These are phyloP conservation scores for Hycleus phaleratus DNA, from an alignment of 1,140 invertebrate species.

Conservation along the genomic window DNA sequence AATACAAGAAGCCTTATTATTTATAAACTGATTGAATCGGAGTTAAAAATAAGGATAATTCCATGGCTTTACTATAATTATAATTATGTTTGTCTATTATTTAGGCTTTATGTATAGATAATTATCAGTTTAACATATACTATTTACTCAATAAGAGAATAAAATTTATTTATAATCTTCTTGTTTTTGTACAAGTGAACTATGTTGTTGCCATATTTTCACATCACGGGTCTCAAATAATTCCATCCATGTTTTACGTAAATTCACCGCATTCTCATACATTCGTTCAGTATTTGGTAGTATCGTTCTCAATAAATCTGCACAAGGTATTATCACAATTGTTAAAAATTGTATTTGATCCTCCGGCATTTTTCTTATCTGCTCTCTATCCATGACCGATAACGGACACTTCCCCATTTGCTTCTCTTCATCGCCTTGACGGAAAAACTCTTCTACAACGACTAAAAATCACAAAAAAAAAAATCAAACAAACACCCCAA, in stretches of 20 bases:
- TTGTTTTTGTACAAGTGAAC: neutral
- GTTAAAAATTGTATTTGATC: slow-evolving; percentile 51
- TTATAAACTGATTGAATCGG: too few species aligned
- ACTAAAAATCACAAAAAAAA: neutral
- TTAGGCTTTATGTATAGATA: slow-evolving; percentile 24
- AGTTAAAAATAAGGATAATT: too few species aligned
- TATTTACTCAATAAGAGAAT: slow-evolving; percentile 17
- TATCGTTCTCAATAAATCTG: slow-evolving; percentile 42
- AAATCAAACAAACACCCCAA: neutral
- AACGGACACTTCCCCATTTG: slow-evolving; percentile 47
- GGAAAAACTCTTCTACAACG: slow-evolving; percentile 33
- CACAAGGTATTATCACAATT: slow-evolving; percentile 47
- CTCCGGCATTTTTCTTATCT: slow-evolving; percentile 42
- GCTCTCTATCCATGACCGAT: slow-evolving; percentile 49
- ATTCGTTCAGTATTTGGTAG: slow-evolving; percentile 39
- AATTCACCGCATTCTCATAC: neutral
- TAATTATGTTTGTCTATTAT: too few species aligned
- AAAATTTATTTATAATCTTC: slow-evolving; percentile 24
- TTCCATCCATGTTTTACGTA: slow-evolving; percentile 45
- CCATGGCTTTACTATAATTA: too few species aligned
- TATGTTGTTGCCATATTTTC: neutral
- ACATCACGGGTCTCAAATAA: slow-evolving; percentile 40
- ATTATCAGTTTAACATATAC: slow-evolving; percentile 15
- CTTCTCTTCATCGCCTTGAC: slow-evolving; percentile 48
- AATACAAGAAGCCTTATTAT: too few species aligned